These are phyloP conservation scores for Tetrapedia diversipes DNA, from an alignment of 2,888 invertebrate species.

Conservation along the genomic window DNA sequence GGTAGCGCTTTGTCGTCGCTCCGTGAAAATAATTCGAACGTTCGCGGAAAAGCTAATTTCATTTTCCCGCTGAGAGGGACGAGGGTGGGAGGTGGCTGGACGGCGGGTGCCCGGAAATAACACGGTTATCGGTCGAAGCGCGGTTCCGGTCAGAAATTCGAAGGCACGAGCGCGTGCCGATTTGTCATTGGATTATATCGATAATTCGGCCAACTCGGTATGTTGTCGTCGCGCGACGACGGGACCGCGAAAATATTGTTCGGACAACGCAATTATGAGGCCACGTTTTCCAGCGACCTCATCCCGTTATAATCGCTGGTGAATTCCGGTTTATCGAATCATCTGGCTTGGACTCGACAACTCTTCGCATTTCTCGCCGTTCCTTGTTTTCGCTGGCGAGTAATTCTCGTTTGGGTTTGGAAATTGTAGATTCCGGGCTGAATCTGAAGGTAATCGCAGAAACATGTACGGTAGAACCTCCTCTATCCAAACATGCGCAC, in stretches of 20 bases:
- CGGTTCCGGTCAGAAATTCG: conserved; percentile 2
- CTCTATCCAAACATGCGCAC: no score
- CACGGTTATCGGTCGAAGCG: conserved; percentile 31
- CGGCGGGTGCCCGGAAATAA: not conserved
- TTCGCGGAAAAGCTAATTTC: conserved; percentile 38
- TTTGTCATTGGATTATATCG: conserved; percentile 49
- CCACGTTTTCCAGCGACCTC: not conserved
- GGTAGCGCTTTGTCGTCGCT: conserved; percentile 4
- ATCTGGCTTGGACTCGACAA: not conserved
- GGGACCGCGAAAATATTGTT: no score
- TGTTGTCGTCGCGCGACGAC: conserved; percentile 17
- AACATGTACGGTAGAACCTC: no score
- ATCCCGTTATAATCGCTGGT: not conserved
- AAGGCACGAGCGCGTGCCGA: conserved; percentile 13
- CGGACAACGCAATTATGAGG: conserved; percentile 15
- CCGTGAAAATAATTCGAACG: conserved; percentile 28
- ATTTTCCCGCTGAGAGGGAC: not conserved
- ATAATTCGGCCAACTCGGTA: conserved; percentile 30
- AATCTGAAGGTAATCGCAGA: no score
- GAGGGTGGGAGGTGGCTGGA: no score
- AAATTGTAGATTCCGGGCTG: not conserved
- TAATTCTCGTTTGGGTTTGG: not conserved
- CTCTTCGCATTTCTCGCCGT: not conserved
- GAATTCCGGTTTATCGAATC: conserved; percentile 3
- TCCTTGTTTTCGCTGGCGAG: not conserved